Evolutionary conservation across 2,113 vertebrate genomes (phyloP), one percentile per base, ranked within the genome.

Genomic region (Dolichotis patagonum): DNA sequence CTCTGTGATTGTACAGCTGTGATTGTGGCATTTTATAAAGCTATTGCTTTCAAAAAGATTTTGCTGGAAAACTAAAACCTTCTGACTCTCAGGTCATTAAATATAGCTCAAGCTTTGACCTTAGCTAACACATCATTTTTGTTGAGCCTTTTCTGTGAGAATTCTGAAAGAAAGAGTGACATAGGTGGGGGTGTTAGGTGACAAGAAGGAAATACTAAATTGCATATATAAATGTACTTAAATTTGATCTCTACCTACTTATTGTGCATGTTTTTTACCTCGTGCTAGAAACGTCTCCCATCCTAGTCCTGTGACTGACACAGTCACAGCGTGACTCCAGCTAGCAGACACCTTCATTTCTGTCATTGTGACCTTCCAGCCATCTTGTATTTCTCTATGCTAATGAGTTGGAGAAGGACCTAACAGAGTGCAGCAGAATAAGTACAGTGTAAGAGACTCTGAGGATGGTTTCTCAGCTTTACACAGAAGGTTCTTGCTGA

Each of bases 101-200:
- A 85, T 83, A 85, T 56, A 96, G 91, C 65, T 60, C 32, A 35
- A 43, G 58, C 35, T 16, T 83, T 97, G 92, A 97, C 92, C 92
- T 96, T 96, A 20, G 17, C 28, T 41, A 92, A 73, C 13, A 30
- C 63, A 54, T 87, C 22, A 69, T 43, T 87, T 94, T 78, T 71
- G 19, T 84, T 95, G 28, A 38, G 11, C 32, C 54, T 54, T 80
- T 91, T 20, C 38, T 77, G 63, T 4, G 24, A 52, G 62, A 92
- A 91, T 97, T 84, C 75, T 88, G 49, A 90, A 69, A 88, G 43
- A 56, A 63, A 73, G 14, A 71, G 32, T 78, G 17, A 0, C n/a
- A 30, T 67, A 9, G 35, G 28, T 46, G 85, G 20, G 46, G 32
- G 5, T 5, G 54, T 88, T 81, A 52, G 19, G 19, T 87, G 89